Evolutionary conservation across 1,140 invertebrate species (phyloP), one percentile per base, ranked within the genome.

Genomic region (Drosophila obscura): DNA sequence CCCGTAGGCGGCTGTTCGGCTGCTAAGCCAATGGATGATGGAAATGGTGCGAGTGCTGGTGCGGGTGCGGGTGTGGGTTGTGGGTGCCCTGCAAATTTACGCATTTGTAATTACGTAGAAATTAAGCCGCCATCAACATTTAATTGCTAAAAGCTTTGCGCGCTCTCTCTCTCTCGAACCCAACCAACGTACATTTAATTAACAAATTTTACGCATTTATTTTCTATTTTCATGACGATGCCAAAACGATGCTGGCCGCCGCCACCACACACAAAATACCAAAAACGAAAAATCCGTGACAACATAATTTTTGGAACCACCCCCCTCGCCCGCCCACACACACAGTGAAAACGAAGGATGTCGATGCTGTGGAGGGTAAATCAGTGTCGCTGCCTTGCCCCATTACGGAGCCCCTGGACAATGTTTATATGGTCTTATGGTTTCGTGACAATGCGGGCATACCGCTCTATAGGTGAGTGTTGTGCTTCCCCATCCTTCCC

Each of bases 401-500:
- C 92, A 96, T 98, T 48, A 95, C 95, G 59, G 94, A 96, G 49
- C 94, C 95, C 28, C 94, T 94, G 78, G 96, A 97, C 92, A 96
- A 95, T 82, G 95, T 97, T 53, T 96, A 96, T 92, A 97, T 97
- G 95, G 96, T 97, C 31, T 95, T 97, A 88, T 97, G 96, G 96
- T 97, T 97, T 92, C 95, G 95, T 85, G 96, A 97, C 89, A 96
- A 96, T 74, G 96, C 95, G 41, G 96, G 96, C 55, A 96, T 96
- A 71, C 96, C 97, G 9, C 93, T 97, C 44, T 97, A 97, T 93
- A 97, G 96, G 96, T 97, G 92, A 94, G 94, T 65, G 22, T 19
- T 19, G 19, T 19, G 22, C 22, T 24, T 22, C 24, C 45, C 44
- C 19, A 19, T 1, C 19, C 31, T 19, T 11, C 52, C 13, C 19